Percentiles rank a stretch among this genome's conserved stretches.
Conservation (phyloP, 2,113 vertebrate species). For the Channa argus region DNA sequence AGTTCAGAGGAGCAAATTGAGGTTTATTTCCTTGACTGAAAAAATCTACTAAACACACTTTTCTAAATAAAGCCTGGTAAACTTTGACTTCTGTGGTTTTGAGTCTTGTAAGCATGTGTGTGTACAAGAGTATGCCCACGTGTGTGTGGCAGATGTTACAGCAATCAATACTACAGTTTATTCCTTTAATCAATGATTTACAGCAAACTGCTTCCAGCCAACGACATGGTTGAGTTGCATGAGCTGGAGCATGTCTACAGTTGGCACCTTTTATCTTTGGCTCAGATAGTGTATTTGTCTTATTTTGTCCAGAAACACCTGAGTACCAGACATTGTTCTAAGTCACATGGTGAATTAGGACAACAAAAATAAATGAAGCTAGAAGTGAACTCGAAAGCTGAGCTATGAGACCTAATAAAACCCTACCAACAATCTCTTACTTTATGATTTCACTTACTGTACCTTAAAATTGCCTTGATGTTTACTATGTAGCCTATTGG, state of each 20-base stretch:
- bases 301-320: conserved; percentile 23
- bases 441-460: background rate
- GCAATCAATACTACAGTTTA: conserved; percentile 36
- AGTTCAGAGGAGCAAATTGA: conserved; percentile 32
- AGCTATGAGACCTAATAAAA: conserved; percentile 32
- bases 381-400: conserved; percentile 14
- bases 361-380: conserved; percentile 15
- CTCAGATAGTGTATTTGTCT: conserved; percentile 42
- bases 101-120: conserved; percentile 5
- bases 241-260: conserved; percentile 34
- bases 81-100: conserved; percentile 41
- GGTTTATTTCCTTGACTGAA: conserved; percentile 55
- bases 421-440: background rate
- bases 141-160: conserved; percentile 41
- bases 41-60: conserved; percentile 35
- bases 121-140: conserved; percentile 23
- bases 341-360: conserved; percentile 39
- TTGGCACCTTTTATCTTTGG: conserved; percentile 48
- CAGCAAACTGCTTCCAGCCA: conserved; percentile 41
- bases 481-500: no score
- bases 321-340: conserved; percentile 34
- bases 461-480: background rate
- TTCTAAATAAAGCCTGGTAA: conserved; percentile 52
- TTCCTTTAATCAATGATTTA: conserved; percentile 69
- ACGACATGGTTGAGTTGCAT: conserved; percentile 17